phyloP scores from a whole-genome alignment of 2,888 invertebrate species.

The Tachina lurida region DNA sequence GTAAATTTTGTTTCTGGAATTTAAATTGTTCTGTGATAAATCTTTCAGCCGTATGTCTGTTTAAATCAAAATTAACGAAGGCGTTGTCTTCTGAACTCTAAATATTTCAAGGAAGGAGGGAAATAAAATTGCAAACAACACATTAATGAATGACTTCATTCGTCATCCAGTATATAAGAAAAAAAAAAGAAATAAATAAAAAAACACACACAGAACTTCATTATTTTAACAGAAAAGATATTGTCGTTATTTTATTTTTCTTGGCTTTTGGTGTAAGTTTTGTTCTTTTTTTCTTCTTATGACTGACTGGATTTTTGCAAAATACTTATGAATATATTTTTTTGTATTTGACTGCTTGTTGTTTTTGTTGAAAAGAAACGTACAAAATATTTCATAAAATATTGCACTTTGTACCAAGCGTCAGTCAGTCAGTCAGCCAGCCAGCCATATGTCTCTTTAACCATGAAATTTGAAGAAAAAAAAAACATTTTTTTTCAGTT shows the following conservation, averaged over 20 bases:
- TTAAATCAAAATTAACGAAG: constrained; percentile 68
- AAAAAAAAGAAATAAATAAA: background rate
- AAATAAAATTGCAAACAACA: constrained; percentile 9
- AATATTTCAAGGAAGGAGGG: constrained; percentile 40
- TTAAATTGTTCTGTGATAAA: constrained; percentile 56
- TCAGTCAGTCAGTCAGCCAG: constrained; percentile 5
- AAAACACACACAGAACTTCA: constrained; percentile 37
- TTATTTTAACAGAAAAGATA: constrained; percentile 44
- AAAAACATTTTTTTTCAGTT: background rate
- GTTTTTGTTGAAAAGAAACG: constrained; percentile 26
- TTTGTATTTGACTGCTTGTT: constrained; percentile 6
- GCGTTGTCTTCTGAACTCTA: constrained; percentile 62
- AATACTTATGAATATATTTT: constrained; percentile 42
- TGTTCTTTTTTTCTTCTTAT: constrained; percentile 23
- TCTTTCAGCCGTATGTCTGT: constrained; percentile 45
- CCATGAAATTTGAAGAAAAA: constrained; percentile 62
- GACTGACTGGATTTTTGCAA: constrained; percentile 47
- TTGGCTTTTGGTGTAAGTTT: constrained; percentile 4
- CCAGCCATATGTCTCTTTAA: constrained; percentile 57
- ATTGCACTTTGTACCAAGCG: constrained; percentile 58
- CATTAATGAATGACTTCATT: constrained; percentile 67
- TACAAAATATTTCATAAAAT: constrained; percentile 38
- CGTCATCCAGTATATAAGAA: constrained; percentile 50
- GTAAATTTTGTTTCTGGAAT: constrained; percentile 18
- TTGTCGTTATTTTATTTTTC: constrained; percentile 2